phyloP scores from a whole-genome alignment of 2,797 vertebrate species.

The Hydrocynus forskahlii region DNA sequence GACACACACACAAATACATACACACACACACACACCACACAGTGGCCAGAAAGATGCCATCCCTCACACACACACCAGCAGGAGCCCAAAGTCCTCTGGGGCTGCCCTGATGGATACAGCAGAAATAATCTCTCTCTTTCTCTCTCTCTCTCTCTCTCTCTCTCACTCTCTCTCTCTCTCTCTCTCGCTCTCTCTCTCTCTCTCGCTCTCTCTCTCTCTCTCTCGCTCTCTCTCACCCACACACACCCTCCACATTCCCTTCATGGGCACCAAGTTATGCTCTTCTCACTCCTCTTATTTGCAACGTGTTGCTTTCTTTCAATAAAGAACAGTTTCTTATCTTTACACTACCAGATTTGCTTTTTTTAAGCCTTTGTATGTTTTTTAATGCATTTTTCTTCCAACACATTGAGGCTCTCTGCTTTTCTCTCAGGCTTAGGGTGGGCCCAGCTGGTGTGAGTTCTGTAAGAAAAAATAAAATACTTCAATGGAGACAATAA shows the following conservation, averaged over 20 bases:
- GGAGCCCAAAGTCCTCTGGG: constrained; percentile 13
- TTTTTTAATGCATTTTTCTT: not conserved
- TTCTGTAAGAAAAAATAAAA: not conserved
- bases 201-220: not conserved
- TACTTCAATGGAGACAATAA: not conserved
- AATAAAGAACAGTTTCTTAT: not conserved
- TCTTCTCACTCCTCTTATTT: constrained; percentile 1
- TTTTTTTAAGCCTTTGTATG: not conserved
- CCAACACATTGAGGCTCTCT: not conserved
- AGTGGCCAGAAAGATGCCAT: constrained; percentile 3
- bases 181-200: not conserved
- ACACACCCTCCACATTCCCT: not conserved
- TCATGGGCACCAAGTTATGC: not conserved
- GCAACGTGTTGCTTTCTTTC: not conserved
- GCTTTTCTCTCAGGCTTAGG: not conserved
- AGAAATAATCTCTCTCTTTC: constrained; percentile 9
- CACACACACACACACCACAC: constrained; percentile 9
- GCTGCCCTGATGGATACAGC: constrained; percentile 18
- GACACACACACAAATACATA: constrained; percentile 42
- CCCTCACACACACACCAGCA: constrained; percentile 29
- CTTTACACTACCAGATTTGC: not conserved
- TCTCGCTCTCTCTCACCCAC: not conserved
- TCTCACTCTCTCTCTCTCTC: not conserved
- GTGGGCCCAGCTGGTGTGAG: not conserved
- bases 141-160: not conserved